Percentiles rank a stretch among this genome's conserved stretches.
Evolutionary conservation across 2,797 vertebrate species (phyloP).

Genomic region (Urosaurus nigricauda): DNA sequence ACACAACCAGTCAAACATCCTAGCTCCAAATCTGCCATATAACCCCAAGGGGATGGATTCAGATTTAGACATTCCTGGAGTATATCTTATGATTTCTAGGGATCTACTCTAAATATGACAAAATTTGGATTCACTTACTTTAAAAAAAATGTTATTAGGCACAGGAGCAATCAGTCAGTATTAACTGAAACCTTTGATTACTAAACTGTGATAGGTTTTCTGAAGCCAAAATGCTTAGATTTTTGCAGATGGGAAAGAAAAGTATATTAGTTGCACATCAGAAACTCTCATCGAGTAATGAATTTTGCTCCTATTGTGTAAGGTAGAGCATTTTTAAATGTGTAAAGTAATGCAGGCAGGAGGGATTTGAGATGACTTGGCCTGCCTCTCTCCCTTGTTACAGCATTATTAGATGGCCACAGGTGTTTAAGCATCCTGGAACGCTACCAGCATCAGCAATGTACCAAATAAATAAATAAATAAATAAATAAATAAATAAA

Average conservation of each 20-base stretch:
- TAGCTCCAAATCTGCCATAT: background rate
- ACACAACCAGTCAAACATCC: too few species aligned
- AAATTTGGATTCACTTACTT: background rate
- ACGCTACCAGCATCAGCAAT: background rate
- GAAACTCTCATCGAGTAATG: background rate
- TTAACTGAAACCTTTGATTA: background rate
- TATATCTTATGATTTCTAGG: background rate
- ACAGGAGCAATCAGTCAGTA: background rate
- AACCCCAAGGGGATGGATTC: background rate
- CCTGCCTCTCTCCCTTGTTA: background rate
- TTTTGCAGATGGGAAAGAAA: background rate
- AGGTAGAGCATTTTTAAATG: background rate
- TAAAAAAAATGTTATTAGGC: background rate
- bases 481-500: too few species aligned
- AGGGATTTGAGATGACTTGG: background rate
- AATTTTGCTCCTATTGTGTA: background rate
- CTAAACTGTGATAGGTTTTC: slow-evolving; percentile 10
- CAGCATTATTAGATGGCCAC: slow-evolving; percentile 25
- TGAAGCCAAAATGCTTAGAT: background rate
- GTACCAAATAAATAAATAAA: background rate
- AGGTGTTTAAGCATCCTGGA: slow-evolving; percentile 35
- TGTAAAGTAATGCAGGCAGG: background rate
- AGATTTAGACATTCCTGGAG: background rate
- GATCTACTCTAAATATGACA: background rate
- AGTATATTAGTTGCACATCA: background rate